phyloP scores from a whole-genome alignment of 2,113 vertebrate genomes.

The Bungarus multicinctus region DNA sequence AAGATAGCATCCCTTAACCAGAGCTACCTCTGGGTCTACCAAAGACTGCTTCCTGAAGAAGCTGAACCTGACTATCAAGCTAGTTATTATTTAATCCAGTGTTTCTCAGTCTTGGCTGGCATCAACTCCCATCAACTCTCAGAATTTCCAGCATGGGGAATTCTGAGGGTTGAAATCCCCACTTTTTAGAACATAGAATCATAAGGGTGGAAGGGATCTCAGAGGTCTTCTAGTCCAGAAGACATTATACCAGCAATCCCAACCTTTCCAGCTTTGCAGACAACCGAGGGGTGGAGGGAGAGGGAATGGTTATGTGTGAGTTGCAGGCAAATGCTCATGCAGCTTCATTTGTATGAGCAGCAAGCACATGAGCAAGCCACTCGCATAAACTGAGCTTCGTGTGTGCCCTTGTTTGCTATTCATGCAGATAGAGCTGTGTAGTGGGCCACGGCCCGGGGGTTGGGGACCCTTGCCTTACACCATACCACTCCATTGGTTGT shows the following conservation, averaged over 20 bases:
- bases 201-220: neutral
- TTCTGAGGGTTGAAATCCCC: neutral
- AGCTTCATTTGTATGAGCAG: neutral
- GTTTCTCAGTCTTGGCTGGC: neutral
- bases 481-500: neutral
- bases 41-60: neutral
- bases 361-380: neutral
- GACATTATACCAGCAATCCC: neutral
- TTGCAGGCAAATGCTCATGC: neutral
- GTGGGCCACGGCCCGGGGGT: neutral
- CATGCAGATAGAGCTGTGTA: neutral
- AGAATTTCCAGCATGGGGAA: neutral
- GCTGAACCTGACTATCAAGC: neutral
- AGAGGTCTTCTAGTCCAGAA: neutral
- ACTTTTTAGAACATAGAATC: neutral
- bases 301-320: neutral
- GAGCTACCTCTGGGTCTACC: neutral
- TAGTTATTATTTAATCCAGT: neutral
- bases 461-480: neutral
- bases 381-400: neutral
- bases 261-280: neutral
- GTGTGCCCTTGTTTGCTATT: neutral
- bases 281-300: too few species aligned
- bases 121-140: neutral
- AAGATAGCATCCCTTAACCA: neutral